phyloP scores from a whole-genome alignment of 2,797 vertebrate species.

The Pangasius mekongensis region DNA sequence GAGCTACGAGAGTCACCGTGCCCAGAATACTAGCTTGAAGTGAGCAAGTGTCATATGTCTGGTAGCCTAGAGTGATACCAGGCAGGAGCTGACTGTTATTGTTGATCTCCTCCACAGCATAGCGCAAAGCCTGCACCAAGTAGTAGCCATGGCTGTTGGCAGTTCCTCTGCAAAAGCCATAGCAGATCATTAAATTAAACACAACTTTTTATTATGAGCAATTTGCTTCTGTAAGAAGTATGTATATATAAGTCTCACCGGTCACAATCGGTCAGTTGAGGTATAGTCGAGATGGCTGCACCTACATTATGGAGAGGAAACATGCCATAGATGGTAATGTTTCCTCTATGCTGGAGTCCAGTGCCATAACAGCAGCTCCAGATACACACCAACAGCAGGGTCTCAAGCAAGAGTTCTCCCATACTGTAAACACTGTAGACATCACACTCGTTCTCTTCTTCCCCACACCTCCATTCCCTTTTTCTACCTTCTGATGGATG shows the following conservation, averaged over 20 bases:
- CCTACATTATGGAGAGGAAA: slow-evolving; percentile 76
- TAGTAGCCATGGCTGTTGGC: slow-evolving; percentile 76
- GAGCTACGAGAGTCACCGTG: slow-evolving; percentile 69
- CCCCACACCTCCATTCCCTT: background rate
- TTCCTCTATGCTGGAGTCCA: slow-evolving; percentile 72
- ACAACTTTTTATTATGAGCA: background rate
- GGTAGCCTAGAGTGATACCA: slow-evolving; percentile 80
- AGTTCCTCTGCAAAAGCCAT: slow-evolving; percentile 62
- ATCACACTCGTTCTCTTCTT: background rate
- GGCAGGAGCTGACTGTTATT: slow-evolving; percentile 72
- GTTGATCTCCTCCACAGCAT: slow-evolving; percentile 80
- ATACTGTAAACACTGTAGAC: slow-evolving; percentile 45
- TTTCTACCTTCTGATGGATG: slow-evolving; percentile 33
- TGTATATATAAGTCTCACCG: slow-evolving; percentile 63
- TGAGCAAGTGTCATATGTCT: slow-evolving; percentile 80
- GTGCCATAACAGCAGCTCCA: slow-evolving; percentile 57
- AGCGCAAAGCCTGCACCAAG: slow-evolving; percentile 77
- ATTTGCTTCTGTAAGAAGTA: background rate
- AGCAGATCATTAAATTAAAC: background rate
- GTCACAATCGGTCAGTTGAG: slow-evolving; percentile 68
- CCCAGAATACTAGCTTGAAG: slow-evolving; percentile 72
- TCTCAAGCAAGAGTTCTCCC: slow-evolving; percentile 9
- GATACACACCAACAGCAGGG: slow-evolving; percentile 49
- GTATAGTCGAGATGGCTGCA: slow-evolving; percentile 34
- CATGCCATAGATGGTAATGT: slow-evolving; percentile 78